A percentile compares a stretch with the other conserved stretches of the same genome.
These are phyloP conservation scores for Apamea sordens DNA, from an alignment of 2,888 invertebrate species.

Conservation along the genomic window DNA sequence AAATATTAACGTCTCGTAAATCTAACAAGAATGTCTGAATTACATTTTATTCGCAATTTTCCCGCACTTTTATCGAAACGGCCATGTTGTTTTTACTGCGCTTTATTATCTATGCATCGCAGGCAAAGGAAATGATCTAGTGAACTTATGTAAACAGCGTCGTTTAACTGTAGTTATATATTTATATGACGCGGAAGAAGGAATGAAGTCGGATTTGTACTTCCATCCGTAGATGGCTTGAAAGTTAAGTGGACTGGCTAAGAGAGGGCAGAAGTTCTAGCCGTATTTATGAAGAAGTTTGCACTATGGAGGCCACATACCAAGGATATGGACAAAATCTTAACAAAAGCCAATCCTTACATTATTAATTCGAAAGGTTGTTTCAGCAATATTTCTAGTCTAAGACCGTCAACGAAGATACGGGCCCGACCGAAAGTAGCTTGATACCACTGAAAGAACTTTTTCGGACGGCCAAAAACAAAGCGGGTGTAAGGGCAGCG, in stretches of 20 bases:
- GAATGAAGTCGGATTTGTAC: conserved; percentile 15
- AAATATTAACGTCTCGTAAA: conserved; percentile 26
- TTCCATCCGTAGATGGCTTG: conserved; percentile 29
- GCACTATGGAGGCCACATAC: background rate
- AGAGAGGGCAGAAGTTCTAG: background rate
- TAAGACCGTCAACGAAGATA: too few species aligned
- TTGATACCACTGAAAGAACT: too few species aligned
- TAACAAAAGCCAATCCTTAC: background rate
- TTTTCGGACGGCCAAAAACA: too few species aligned
- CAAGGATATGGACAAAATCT: background rate
- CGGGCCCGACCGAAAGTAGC: too few species aligned
- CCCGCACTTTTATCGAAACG: conserved; percentile 24
- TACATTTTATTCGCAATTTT: conserved; percentile 5
- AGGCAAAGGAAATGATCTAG: conserved; percentile 31
- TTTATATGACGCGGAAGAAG: conserved; percentile 26
- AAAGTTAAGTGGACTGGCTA: conserved; percentile 6
- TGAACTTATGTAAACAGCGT: conserved; percentile 21
- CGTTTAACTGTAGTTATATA: conserved; percentile 12
- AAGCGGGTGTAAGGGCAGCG: too few species aligned
- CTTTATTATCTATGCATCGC: background rate
- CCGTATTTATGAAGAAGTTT: background rate
- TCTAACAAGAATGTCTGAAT: conserved; percentile 8
- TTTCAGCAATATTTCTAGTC: too few species aligned
- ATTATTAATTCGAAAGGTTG: background rate
- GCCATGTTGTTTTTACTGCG: conserved; percentile 31